Evolutionary conservation across 2,888 invertebrate genomes (phyloP), one percentile per base, ranked within the genome.

Genomic region (Lumbricus terrestris): DNA sequence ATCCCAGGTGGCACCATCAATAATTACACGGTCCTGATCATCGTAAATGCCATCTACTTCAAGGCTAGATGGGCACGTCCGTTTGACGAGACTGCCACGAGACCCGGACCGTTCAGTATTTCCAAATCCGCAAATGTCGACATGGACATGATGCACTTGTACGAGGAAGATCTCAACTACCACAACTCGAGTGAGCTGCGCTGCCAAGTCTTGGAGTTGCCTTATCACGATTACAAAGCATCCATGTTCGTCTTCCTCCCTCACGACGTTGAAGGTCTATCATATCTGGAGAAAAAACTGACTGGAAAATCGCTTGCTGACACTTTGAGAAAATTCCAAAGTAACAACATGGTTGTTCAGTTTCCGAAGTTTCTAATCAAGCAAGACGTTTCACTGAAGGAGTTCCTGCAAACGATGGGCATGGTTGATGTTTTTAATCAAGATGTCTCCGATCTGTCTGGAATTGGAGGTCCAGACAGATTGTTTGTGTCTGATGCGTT

Each of bases 171-270:
- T 85, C 42, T 88, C 47, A 88, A 47, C 15, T 88, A 90, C 33
- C 20, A 35, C 34, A 33, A 33, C n/a, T 42, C 42, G 29, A 42
- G 42, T 11, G 83, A 90, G 3, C 23, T 90, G 16, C 38, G 37
- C 29, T 89, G 89, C 37, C n/a, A 90, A 33, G 82, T 97, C 16
- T 94, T 98, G 89, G 96, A 97, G 94, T 93, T 98, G 94, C 96
- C 96, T 0, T 98, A 97, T 93, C 95, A 47, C 5, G 91, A 89
- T 20, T 35, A 83, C 34, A 82, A 89, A 13, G 37, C 92, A 29
- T 91, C 91, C 42, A 92, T 93, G 92, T 82, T 92, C n/a, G 29
- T 92, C 23, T n/a, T 92, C 20, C 90, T 93, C 82, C 92, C 92
- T 23, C 69, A n/a, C 33, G 89, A 85, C n/a, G 40, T 90, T 38